phyloP scores from a whole-genome alignment of 1,140 invertebrate genomes.

The Lordiphosa collinella region DNA sequence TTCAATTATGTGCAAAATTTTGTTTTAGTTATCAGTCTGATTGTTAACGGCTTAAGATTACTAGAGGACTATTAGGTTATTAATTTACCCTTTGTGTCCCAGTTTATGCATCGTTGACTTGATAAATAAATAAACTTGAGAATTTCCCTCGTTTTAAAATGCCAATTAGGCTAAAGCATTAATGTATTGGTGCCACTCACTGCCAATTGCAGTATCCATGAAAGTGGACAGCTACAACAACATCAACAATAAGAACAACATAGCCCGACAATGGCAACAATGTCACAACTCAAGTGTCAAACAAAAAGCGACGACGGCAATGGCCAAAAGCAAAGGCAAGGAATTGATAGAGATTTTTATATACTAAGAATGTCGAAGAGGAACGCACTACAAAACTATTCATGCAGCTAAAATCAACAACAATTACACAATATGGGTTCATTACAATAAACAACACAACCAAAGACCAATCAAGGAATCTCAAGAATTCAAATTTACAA shows the following conservation, averaged over 20 bases:
- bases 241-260: conserved; percentile 23
- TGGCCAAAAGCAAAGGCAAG: conserved; percentile 25
- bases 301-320: conserved; percentile 53
- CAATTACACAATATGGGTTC: no score
- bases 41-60: no score
- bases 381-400: neutral
- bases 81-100: conserved; percentile 13
- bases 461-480: no score
- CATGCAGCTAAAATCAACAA: neutral
- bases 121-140: conserved; percentile 24
- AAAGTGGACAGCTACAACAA: conserved; percentile 28
- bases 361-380: no score
- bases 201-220: conserved; percentile 55
- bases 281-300: conserved; percentile 64
- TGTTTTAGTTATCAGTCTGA: neutral
- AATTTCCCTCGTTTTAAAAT: conserved; percentile 17
- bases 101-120: conserved; percentile 1
- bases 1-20: conserved; percentile 12
- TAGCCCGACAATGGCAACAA: conserved; percentile 53
- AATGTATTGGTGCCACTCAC: conserved; percentile 29
- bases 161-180: conserved; percentile 49
- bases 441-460: no score
- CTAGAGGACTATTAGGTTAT: neutral
- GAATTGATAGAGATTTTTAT: neutral
- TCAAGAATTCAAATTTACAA: no score